phyloP scores from a whole-genome alignment of 2,797 vertebrate genomes.

The Carduelis carduelis region DNA sequence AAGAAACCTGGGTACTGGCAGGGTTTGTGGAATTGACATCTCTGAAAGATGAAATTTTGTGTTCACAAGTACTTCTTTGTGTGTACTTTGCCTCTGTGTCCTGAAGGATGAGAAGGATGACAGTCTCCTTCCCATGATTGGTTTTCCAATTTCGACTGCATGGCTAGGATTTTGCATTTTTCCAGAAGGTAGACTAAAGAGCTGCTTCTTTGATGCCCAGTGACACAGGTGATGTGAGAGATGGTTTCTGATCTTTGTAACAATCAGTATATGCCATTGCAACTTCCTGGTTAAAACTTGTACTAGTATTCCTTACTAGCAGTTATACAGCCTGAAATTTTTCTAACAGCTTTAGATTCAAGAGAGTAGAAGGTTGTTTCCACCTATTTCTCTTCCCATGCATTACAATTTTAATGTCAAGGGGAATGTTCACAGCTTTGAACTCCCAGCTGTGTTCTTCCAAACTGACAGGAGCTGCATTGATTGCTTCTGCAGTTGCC shows the following conservation, averaged over 20 bases:
- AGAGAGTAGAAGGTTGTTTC: neutral
- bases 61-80: neutral
- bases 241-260: neutral
- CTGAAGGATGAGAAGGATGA: neutral
- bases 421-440: neutral
- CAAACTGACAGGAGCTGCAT: neutral
- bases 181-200: neutral
- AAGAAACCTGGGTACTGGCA: neutral
- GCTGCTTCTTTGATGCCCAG: neutral
- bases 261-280: neutral
- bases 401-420: neutral
- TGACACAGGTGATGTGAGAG: neutral
- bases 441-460: neutral
- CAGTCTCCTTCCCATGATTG: neutral
- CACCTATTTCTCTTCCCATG: neutral
- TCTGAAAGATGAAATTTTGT: neutral
- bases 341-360: neutral
- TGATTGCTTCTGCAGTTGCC: neutral
- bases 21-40: neutral
- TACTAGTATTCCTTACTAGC: neutral
- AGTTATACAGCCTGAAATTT: neutral
- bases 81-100: neutral
- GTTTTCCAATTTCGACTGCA: neutral
- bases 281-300: neutral
- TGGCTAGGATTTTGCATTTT: neutral